Conservation (phyloP, 2,113 vertebrate genomes). For the Acrocephalus arundinaceus region DNA sequence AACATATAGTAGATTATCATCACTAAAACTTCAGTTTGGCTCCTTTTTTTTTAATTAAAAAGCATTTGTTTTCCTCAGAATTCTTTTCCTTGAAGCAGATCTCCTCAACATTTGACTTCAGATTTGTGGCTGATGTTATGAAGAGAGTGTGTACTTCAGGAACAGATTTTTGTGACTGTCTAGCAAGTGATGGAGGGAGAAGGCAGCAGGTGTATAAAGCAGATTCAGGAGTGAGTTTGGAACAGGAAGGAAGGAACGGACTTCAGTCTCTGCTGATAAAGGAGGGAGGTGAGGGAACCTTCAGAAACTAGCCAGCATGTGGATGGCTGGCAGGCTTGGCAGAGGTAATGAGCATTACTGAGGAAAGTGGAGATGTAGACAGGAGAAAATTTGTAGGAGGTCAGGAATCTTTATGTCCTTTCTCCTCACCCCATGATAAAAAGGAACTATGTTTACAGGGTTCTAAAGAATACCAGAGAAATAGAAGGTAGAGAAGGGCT, state of each 20-base stretch:
- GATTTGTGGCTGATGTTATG: background rate
- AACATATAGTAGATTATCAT: slow-evolving; percentile 12
- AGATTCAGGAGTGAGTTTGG: background rate
- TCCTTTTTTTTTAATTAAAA: background rate
- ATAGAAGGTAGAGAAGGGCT: background rate
- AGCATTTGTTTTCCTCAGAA: background rate
- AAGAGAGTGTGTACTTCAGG: background rate
- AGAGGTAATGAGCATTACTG: background rate
- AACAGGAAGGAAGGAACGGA: background rate
- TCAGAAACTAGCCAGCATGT: background rate
- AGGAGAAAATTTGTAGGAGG: background rate
- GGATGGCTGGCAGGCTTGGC: background rate
- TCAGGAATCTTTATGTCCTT: background rate
- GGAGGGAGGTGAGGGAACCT: background rate
- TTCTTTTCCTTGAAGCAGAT: background rate
- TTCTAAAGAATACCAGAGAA: background rate
- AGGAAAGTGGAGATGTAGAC: background rate
- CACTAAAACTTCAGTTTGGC: background rate
- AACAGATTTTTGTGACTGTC: background rate
- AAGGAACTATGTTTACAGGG: rapidly evolving
- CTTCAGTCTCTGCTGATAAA: background rate
- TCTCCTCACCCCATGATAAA: background rate
- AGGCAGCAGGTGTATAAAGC: background rate
- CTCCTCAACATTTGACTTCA: background rate
- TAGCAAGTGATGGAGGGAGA: background rate